phyloP scores from a whole-genome alignment of 2,888 invertebrate species.

The Globia sparganii region DNA sequence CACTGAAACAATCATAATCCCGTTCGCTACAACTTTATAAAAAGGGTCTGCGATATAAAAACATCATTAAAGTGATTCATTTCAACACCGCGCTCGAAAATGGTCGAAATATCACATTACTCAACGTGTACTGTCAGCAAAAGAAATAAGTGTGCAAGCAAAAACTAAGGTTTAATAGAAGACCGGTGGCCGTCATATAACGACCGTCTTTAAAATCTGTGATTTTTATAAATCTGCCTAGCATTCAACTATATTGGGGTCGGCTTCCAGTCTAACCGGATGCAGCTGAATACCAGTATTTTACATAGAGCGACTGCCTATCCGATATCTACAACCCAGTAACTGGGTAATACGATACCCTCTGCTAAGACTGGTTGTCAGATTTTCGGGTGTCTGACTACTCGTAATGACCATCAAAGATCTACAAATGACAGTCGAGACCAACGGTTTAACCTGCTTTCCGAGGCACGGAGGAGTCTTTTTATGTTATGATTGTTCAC shows the following conservation, averaged over 20 bases:
- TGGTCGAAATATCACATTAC: slow-evolving; percentile 39
- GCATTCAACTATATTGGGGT: neutral
- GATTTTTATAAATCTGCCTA: neutral
- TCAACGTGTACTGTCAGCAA: slow-evolving; percentile 32
- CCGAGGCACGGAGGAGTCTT: too few relatives aligned
- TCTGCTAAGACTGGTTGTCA: neutral
- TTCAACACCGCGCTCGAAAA: slow-evolving; percentile 34
- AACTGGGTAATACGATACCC: too few relatives aligned
- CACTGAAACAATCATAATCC: neutral
- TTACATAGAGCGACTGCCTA: neutral
- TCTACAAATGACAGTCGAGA: neutral
- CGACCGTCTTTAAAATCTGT: neutral
- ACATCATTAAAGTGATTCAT: slow-evolving; percentile 56
- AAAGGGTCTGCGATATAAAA: slow-evolving; percentile 35
- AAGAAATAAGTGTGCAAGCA: neutral
- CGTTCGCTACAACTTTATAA: slow-evolving; percentile 10
- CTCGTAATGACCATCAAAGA: neutral
- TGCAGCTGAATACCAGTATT: neutral
- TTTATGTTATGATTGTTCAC: too few relatives aligned
- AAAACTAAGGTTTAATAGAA: neutral
- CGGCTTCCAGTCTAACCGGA: neutral
- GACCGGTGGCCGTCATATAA: neutral
- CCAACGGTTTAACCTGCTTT: neutral
- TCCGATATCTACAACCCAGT: neutral
- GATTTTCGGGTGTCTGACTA: neutral